Conservation (phyloP, 2,888 invertebrate genomes). For the Lathronympha strigana region DNA sequence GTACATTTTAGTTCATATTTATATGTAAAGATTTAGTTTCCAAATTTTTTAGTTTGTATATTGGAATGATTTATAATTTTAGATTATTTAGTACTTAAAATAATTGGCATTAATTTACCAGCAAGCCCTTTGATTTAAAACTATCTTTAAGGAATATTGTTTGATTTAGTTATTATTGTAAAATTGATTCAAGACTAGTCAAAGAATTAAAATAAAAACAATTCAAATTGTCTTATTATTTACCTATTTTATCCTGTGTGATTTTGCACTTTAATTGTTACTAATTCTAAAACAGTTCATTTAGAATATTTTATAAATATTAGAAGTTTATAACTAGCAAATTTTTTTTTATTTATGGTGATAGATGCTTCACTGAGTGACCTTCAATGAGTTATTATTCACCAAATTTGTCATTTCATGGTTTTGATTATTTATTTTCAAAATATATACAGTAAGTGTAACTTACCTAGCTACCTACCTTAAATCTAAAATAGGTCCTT, state of each 20-base stretch:
- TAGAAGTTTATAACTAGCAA: too few relatives aligned
- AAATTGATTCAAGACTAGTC: constrained; percentile 74
- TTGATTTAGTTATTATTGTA: constrained; percentile 48
- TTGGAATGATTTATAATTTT: background rate
- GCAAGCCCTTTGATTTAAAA: constrained; percentile 35
- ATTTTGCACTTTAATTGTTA: too few relatives aligned
- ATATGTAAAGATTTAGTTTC: background rate
- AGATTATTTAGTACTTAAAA: constrained; percentile 39
- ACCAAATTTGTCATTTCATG: too few relatives aligned
- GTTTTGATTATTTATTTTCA: too few relatives aligned
- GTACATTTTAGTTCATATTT: background rate
- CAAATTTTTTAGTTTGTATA: background rate
- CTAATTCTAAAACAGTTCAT: too few relatives aligned
- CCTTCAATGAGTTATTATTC: too few relatives aligned
- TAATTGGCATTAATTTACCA: constrained; percentile 25
- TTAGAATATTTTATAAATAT: too few relatives aligned
- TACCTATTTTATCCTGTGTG: background rate
- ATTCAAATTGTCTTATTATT: constrained; percentile 40
- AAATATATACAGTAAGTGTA: too few relatives aligned
- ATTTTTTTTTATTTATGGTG: too few relatives aligned
- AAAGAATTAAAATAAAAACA: constrained; percentile 56
- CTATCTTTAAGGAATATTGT: constrained; percentile 47
- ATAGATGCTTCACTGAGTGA: too few relatives aligned
- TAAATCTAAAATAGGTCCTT: too few relatives aligned
- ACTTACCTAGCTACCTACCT: too few relatives aligned